Percentiles rank a stretch among this genome's conserved stretches.
Evolutionary conservation across 1,140 invertebrate species (phyloP).

Genomic region (Chironomus tepperi): DNA sequence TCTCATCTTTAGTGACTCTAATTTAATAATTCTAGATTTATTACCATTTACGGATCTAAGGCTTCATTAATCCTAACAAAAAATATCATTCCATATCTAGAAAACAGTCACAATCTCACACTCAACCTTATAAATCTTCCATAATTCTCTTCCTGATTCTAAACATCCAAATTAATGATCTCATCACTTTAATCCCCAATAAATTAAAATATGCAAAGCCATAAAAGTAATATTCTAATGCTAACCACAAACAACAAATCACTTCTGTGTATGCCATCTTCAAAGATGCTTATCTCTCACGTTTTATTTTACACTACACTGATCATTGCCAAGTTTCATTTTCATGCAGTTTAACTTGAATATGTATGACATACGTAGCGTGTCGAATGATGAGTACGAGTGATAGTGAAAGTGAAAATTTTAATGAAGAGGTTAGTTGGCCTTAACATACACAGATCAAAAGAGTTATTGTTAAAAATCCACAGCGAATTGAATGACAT

Average conservation of each 20-base stretch:
- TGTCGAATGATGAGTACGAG: not conserved
- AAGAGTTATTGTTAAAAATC: not conserved
- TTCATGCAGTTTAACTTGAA: constrained; percentile 4
- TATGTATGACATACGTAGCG: not conserved
- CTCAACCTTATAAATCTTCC: too few species aligned
- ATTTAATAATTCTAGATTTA: too few species aligned
- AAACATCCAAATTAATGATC: too few species aligned
- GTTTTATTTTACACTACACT: not conserved
- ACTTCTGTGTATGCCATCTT: not conserved
- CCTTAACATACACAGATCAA: not conserved
- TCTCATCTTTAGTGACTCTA: too few species aligned
- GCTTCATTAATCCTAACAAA: too few species aligned
- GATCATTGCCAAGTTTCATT: constrained; percentile 12
- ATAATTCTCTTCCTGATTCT: too few species aligned
- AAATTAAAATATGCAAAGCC: not conserved
- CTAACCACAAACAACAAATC: not conserved
- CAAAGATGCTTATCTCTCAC: not conserved
- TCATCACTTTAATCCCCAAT: not conserved
- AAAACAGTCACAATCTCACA: too few species aligned
- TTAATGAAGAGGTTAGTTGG: not conserved
- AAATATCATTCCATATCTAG: too few species aligned
- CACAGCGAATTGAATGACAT: not conserved
- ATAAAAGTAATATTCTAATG: not conserved
- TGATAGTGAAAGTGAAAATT: constrained; percentile 16
- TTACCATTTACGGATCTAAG: too few species aligned